phyloP scores from a whole-genome alignment of 2,113 vertebrate species.

The Spea multiplicata region DNA sequence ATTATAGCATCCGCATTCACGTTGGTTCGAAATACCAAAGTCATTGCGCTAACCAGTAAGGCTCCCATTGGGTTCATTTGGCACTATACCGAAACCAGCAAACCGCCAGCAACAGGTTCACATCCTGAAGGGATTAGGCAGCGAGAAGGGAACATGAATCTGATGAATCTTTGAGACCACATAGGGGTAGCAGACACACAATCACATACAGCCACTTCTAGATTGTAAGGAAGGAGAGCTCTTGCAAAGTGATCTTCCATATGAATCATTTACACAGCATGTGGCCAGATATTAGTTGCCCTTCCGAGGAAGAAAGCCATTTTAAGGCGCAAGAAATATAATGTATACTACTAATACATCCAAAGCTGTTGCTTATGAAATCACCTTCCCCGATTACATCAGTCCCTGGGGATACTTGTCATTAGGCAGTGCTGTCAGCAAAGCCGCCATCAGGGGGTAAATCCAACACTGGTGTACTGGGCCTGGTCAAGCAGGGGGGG shows the following conservation, averaged over 20 bases:
- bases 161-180: background rate
- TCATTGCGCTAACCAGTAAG: constrained; percentile 33
- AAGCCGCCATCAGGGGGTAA: too few relatives aligned
- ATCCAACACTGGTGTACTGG: too few relatives aligned
- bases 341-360: background rate
- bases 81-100: constrained; percentile 30
- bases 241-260: too few relatives aligned
- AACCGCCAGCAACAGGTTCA: constrained; percentile 31
- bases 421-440: constrained; percentile 8
- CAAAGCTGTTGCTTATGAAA: background rate
- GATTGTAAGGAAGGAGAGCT: background rate
- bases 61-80: constrained; percentile 35
- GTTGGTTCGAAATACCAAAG: constrained; percentile 10
- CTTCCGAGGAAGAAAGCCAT: too few relatives aligned
- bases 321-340: too few relatives aligned
- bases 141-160: constrained; percentile 2
- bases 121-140: constrained; percentile 15
- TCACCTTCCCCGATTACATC: constrained; percentile 8
- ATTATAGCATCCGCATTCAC: constrained; percentile 15
- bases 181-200: background rate
- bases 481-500: too few relatives aligned
- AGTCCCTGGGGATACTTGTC: constrained; percentile 12
- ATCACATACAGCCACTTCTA: background rate
- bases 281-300: too few relatives aligned
- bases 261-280: too few relatives aligned